A percentile compares a stretch with the other conserved stretches of the same genome.
Conservation (phyloP, 2,797 vertebrate genomes). For the Lophius americanus region DNA sequence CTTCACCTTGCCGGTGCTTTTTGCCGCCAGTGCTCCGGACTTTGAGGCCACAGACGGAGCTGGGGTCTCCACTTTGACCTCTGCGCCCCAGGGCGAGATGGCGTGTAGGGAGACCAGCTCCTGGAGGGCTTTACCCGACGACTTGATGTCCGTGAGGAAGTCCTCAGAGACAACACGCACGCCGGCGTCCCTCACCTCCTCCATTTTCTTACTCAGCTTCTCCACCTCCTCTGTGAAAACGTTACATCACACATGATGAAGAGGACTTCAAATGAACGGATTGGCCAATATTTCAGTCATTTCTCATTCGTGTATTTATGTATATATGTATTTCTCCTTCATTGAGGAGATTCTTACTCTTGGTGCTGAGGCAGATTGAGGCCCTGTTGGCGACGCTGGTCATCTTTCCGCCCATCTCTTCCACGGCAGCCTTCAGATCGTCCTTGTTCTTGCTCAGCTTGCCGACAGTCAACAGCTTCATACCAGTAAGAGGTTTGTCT, state of each 20-base stretch:
- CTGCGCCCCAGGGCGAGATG: constrained; percentile 93
- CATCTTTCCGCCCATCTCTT: constrained; percentile 94
- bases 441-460: constrained; percentile 94
- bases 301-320: neutral
- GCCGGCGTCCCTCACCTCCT: constrained; percentile 89
- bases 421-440: constrained; percentile 87
- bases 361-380: constrained; percentile 90
- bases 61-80: constrained; percentile 88
- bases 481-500: constrained; percentile 92
- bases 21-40: constrained; percentile 78
- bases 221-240: constrained; percentile 90
- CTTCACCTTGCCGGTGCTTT: constrained; percentile 88
- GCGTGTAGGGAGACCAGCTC: constrained; percentile 88
- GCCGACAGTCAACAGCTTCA: constrained; percentile 90
- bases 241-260: neutral
- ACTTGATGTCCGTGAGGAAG: constrained; percentile 89
- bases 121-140: constrained; percentile 86
- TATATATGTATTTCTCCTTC: neutral
- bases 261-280: neutral
- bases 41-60: constrained; percentile 77
- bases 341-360: constrained; percentile 83
- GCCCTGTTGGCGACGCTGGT: constrained; percentile 88
- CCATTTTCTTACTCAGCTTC: constrained; percentile 98
- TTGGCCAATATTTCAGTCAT: neutral
- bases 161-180: constrained; percentile 90